Percentiles rank a stretch among this genome's conserved stretches.
These are phyloP conservation scores for Nerophis ophidion DNA, from an alignment of 2,113 vertebrate species.

Conservation along the genomic window DNA sequence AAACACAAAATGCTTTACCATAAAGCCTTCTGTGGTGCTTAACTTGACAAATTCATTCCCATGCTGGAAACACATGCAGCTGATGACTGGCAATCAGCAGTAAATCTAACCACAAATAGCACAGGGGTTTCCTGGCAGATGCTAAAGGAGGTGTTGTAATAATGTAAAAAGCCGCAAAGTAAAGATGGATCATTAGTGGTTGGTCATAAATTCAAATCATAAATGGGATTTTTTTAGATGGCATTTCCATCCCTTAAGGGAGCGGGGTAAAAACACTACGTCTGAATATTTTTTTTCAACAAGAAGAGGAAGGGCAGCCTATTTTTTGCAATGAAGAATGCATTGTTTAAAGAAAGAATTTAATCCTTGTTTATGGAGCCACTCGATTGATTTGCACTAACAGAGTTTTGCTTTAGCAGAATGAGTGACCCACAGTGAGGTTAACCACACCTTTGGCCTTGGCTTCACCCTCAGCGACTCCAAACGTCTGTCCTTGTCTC, in stretches of 20 bases:
- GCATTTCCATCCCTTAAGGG: constrained; percentile 50
- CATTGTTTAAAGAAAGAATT: constrained; percentile 26
- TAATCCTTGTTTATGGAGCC: constrained; percentile 32
- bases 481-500: constrained; percentile 36
- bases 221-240: constrained; percentile 53
- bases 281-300: constrained; percentile 34
- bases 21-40: constrained; percentile 27
- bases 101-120: constrained; percentile 59
- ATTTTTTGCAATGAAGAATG: constrained; percentile 30
- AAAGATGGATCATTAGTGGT: constrained; percentile 63
- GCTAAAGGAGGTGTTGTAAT: constrained; percentile 62
- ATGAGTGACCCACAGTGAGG: constrained; percentile 56
- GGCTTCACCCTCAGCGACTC: constrained; percentile 44
- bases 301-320: constrained; percentile 25
- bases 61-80: constrained; percentile 40
- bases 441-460: constrained; percentile 63
- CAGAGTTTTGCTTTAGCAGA: constrained; percentile 39
- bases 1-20: constrained; percentile 23
- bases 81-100: constrained; percentile 58
- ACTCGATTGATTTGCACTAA: constrained; percentile 25
- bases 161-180: constrained; percentile 57
- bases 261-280: constrained; percentile 38
- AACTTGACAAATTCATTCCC: constrained; percentile 42
- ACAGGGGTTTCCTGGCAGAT: constrained; percentile 58
- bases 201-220: constrained; percentile 57